Evolutionary conservation across 2,797 vertebrate genomes (phyloP), one percentile per base, ranked within the genome.

Genomic region (Lates japonicus): DNA sequence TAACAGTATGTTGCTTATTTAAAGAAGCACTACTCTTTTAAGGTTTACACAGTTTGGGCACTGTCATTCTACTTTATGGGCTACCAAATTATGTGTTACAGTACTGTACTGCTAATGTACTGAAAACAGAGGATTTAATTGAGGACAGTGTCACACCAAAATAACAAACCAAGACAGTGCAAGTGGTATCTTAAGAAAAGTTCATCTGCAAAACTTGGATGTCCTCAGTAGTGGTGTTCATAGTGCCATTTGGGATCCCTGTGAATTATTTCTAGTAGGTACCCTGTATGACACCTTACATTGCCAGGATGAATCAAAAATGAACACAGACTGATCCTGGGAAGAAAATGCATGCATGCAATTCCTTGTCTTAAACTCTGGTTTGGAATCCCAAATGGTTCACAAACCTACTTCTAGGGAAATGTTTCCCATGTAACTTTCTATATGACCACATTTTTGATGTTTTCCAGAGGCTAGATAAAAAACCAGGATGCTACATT

Each of bases 331-430:
- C 3, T 33, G 29, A 70, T 51, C 37, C 7, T 35, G 46, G 22
- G 44, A 55, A n/a, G 25, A 51, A 20, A 65, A 66, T 22, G 5
- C 6, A 19, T 8, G 17, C 35, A 66, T 19, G n/a, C 46, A 5
- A 37, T 19, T 61, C 19, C 11, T 20, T 22, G 2, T 66, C 14
- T 33, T 63, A 41, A 41, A 48, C 48, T 41, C 55, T 61, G 22
- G 55, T 61, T 71, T 65, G 49, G 46, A 71, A 77, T 64, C 65
- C 63, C 48, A 70, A 74, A 87, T 59, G 49, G 39, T 74, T 72
- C 35, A 17, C 51, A 63, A 54, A 58, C 29, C 49, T 55, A n/a
- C 37, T 42, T 74, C 19, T 33, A 51, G 17, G 11, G 14, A 80
- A 48, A 41, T 10, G 19, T 41, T 62, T 44, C 46, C 69, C 12